Percentiles rank a stretch among this genome's conserved stretches.
These are phyloP conservation scores for Collichthys lucidus DNA, from an alignment of 2,113 vertebrate species.

Conservation along the genomic window DNA sequence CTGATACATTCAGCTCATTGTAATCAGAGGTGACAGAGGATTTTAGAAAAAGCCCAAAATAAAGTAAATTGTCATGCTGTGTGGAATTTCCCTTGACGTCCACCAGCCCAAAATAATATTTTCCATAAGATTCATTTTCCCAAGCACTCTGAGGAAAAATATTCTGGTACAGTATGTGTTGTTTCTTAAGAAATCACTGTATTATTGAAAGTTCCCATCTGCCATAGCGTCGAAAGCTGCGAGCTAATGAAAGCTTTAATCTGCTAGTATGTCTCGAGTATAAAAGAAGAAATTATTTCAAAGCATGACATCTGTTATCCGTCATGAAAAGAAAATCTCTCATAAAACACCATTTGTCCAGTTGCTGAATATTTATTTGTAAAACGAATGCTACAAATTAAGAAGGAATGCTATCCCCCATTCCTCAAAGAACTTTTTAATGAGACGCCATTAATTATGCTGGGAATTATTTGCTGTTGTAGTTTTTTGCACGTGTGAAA, in stretches of 20 bases:
- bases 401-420: conserved; percentile 52
- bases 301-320: conserved; percentile 60
- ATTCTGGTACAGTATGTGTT: conserved; percentile 73
- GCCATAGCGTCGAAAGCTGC: conserved; percentile 38
- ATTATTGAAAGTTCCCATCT: conserved; percentile 78
- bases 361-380: conserved; percentile 71
- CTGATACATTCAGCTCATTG: conserved; percentile 78
- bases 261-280: conserved; percentile 41
- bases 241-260: conserved; percentile 55
- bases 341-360: conserved; percentile 35
- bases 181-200: conserved; percentile 75
- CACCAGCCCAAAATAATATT: conserved; percentile 85
- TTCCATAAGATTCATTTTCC: conserved; percentile 82
- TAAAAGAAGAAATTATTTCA: conserved; percentile 45
- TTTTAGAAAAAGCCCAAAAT: conserved; percentile 76
- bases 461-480: conserved; percentile 48
- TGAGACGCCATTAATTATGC: conserved; percentile 63
- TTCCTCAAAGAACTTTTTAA: conserved; percentile 65
- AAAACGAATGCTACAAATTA: conserved; percentile 51
- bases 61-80: conserved; percentile 85
- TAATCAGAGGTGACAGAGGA: conserved; percentile 85
- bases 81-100: conserved; percentile 82
- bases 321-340: conserved; percentile 43
- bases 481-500: conserved; percentile 30
- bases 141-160: conserved; percentile 73